A percentile compares a stretch with the other conserved stretches of the same genome.
phyloP scores from a whole-genome alignment of 2,113 vertebrate species.

The Cryptotis parvus region DNA sequence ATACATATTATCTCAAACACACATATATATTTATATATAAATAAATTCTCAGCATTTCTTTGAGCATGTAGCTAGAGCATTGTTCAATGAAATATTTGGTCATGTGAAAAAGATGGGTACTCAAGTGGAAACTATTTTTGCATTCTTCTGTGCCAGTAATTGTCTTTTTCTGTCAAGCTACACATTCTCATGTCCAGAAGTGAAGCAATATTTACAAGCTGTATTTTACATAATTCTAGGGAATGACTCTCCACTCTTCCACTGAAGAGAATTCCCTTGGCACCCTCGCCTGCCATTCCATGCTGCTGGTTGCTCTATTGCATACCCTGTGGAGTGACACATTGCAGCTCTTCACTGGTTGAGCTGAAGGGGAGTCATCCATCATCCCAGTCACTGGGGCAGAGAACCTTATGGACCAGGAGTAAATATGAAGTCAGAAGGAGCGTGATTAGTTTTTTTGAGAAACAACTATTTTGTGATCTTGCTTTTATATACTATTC shows the following conservation, averaged over 20 bases:
- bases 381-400: slow-evolving; percentile 87
- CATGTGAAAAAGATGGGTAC: slow-evolving; percentile 48
- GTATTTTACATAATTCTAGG: slow-evolving; percentile 73
- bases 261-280: slow-evolving; percentile 82
- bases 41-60: neutral
- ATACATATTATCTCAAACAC: no score
- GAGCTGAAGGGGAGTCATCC: slow-evolving; percentile 87
- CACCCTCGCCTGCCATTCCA: slow-evolving; percentile 74
- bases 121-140: slow-evolving; percentile 69
- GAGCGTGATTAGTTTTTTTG: slow-evolving; percentile 77
- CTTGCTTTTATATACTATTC: slow-evolving; percentile 49
- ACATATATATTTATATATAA: neutral
- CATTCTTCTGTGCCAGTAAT: neutral
- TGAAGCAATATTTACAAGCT: slow-evolving; percentile 57
- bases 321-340: slow-evolving; percentile 85
- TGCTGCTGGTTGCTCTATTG: slow-evolving; percentile 83
- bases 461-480: slow-evolving; percentile 82
- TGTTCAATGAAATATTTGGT: slow-evolving; percentile 13
- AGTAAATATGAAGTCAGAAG: slow-evolving; percentile 88
- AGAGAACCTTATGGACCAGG: slow-evolving; percentile 87
- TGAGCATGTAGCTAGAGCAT: slow-evolving; percentile 34
- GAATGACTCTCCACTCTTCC: slow-evolving; percentile 71
- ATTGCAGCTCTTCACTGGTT: slow-evolving; percentile 79
- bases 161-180: slow-evolving; percentile 59
- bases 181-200: slow-evolving; percentile 33